Evolutionary conservation across 2,113 vertebrate genomes (phyloP), one percentile per base, ranked within the genome.

Genomic region (Tachuris rubrigastra): DNA sequence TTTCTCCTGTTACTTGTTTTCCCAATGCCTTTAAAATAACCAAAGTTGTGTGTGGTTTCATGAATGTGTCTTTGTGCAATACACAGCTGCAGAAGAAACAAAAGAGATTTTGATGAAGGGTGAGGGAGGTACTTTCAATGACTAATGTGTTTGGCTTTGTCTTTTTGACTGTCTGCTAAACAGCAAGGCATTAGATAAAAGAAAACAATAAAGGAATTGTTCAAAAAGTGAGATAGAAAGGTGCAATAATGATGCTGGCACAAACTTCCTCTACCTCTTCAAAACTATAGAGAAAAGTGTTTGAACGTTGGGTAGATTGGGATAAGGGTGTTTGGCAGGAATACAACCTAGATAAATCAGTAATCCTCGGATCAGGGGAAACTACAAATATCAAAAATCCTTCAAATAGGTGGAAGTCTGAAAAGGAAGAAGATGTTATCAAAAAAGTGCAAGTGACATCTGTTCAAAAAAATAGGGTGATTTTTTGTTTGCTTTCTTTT

Each of bases 31-130:
- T 90, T 73, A 58, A 89, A 93, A 92, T 74, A 89, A 67, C 37
- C 35, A 10, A 18, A 90, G 49, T 49, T 68, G 30, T 84, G 33
- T 72, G 27, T 27, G 31, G 35, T 56, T 87, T 68, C 62, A 85
- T 96, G 78, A 96, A 93, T 69, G 42, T 77, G 37, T 85, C 89
- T 85, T 78, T 96, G 90, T 95, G 56, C 44, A 60, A n/a, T 3
- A 49, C 37, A 87, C 94, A 96, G 95, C 95, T 96, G 93, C 83
- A 94, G 55, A 83, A 96, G 46, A 93, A 96, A 84, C 49, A 94
- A 94, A 94, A 74, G 12, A 39, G 37, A 62, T 93, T 88, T 55
- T 74, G 82, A 23, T 44, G 33, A 77, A 80, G 85, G 44, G 8
- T 50, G 39, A 78, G 47, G 62, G 49, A 89, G 47, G 24, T 83